Conservation (phyloP, 2,888 invertebrate species). For the Reticulitermes lucifugus region DNA sequence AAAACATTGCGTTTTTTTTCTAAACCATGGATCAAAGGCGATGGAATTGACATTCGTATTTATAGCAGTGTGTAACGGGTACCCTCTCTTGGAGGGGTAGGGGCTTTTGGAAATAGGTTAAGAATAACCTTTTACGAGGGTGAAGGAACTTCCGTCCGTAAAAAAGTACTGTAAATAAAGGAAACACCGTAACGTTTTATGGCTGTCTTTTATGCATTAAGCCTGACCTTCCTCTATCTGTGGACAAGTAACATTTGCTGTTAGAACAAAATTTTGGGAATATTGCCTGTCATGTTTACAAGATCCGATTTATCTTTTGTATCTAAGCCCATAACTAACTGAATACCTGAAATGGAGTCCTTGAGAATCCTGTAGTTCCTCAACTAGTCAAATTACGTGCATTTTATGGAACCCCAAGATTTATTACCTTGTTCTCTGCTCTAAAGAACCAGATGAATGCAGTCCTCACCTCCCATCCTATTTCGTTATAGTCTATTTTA, state of each 20-base stretch:
- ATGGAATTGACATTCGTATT: not conserved
- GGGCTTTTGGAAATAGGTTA: constrained; percentile 23
- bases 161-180: constrained; percentile 23
- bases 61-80: not conserved
- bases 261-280: not conserved
- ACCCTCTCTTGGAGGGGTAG: not conserved
- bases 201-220: not conserved
- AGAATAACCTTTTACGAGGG: not conserved
- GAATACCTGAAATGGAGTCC: too few species aligned
- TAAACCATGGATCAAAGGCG: not conserved
- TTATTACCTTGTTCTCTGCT: too few species aligned
- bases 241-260: not conserved
- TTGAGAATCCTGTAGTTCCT: too few species aligned
- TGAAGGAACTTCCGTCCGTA: not conserved
- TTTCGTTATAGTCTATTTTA: too few species aligned
- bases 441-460: too few species aligned
- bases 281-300: not conserved
- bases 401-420: too few species aligned
- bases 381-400: too few species aligned
- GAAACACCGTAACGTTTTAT: constrained; percentile 26
- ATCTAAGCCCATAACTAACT: not conserved
- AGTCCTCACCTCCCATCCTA: too few species aligned
- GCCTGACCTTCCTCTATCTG: constrained; percentile 1
- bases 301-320: not conserved
- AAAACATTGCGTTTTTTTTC: not conserved